A percentile compares a stretch with the other conserved stretches of the same genome.
phyloP scores from a whole-genome alignment of 2,797 vertebrate species.

The Agapornis canus region DNA sequence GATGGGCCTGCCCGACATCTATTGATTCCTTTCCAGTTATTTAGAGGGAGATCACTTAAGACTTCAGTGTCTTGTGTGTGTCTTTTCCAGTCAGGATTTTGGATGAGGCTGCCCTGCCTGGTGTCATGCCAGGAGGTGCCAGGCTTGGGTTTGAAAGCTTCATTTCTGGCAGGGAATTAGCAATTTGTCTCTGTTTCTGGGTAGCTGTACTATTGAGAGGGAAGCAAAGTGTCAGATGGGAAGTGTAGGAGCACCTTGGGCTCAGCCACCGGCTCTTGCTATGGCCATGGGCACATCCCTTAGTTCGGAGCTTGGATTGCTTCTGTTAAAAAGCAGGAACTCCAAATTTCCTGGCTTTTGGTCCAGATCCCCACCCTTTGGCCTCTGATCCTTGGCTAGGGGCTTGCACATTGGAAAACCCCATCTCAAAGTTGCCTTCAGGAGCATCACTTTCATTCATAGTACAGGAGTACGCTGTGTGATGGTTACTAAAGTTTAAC shows the following conservation, averaged over 20 bases:
- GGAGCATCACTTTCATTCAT: neutral
- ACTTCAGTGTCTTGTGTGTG: fast-evolving
- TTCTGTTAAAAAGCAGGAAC: neutral
- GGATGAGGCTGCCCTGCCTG: neutral
- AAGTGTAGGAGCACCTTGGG: neutral
- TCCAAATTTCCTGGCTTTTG: neutral
- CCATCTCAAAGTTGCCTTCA: neutral
- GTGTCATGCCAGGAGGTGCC: neutral
- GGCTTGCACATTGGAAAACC: neutral
- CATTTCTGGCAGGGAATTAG: neutral
- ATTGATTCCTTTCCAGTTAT: neutral
- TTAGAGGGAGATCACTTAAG: neutral
- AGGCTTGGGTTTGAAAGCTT: neutral
- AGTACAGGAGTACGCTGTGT: neutral
- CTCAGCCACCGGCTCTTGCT: neutral
- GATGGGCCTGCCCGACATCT: neutral
- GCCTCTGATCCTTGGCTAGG: neutral
- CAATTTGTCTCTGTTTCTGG: neutral
- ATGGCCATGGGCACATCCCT: neutral
- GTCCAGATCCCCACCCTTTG: fast-evolving
- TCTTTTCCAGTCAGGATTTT: neutral
- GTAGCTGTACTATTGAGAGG: fast-evolving
- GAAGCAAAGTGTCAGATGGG: neutral
- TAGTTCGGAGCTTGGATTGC: neutral
- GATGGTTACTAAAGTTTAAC: conserved; percentile 63